Percentiles rank a stretch among this genome's conserved stretches.
Conservation (phyloP, 2,797 vertebrate genomes). For the Chaetodon trifasciatus region DNA sequence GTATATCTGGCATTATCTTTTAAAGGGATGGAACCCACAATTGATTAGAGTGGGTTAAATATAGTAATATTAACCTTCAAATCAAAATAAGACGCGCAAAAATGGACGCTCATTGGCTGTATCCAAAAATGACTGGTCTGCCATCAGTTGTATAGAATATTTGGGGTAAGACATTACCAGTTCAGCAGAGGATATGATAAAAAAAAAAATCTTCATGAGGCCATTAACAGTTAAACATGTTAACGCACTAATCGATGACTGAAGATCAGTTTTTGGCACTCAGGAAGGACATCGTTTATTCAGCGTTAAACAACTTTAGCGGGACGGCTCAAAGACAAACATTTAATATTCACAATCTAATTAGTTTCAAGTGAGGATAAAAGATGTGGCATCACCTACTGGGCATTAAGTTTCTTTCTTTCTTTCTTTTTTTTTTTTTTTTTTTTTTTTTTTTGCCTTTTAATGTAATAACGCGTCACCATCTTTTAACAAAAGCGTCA, state of each 20-base stretch:
- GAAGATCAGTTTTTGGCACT: neutral
- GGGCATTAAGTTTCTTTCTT: conserved; percentile 2
- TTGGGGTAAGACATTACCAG: neutral
- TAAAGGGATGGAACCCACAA: neutral
- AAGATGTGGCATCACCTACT: neutral
- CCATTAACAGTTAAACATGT: conserved; percentile 6
- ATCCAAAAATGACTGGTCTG: neutral
- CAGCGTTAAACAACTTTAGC: conserved; percentile 20
- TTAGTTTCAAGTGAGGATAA: conserved; percentile 14
- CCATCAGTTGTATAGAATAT: neutral
- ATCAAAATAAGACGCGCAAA: neutral
- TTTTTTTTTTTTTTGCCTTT: neutral
- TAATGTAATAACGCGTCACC: conserved; percentile 27
- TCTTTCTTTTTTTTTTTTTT: neutral
- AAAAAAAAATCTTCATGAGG: too few species aligned
- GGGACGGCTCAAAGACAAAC: conserved; percentile 6
- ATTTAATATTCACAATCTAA: conserved; percentile 14
- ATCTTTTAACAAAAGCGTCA: conserved; percentile 32
- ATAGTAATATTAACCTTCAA: neutral
- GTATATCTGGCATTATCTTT: conserved; percentile 4
- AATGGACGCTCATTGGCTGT: neutral
- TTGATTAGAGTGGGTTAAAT: neutral
- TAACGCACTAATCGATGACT: neutral
- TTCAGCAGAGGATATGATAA: neutral
- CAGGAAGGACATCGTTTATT: neutral